Evolutionary conservation across 2,113 vertebrate genomes (phyloP).

Genomic region (Albula glossodonta): DNA sequence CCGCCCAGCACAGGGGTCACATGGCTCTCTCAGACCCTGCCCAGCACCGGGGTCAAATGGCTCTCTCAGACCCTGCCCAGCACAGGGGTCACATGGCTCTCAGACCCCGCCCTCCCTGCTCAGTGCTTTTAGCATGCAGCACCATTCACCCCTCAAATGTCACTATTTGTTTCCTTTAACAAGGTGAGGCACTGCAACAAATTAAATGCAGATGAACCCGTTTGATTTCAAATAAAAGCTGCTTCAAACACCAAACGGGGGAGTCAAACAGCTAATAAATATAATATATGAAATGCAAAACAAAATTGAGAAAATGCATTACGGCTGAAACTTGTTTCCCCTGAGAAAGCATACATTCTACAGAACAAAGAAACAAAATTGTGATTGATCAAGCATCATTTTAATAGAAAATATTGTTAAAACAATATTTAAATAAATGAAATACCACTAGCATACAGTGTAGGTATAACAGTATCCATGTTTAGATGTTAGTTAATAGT

Average conservation of each 20-base stretch:
- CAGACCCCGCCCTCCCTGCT: slow-evolving; percentile 40
- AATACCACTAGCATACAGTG: no score
- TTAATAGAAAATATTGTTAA: background rate
- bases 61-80: no score
- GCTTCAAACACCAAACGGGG: slow-evolving; percentile 34
- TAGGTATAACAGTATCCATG: no score
- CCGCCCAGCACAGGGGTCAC: no score
- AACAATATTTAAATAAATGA: background rate
- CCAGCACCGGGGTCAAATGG: no score
- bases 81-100: no score
- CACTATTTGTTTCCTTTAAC: slow-evolving; percentile 58
- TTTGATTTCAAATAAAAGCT: slow-evolving; percentile 48
- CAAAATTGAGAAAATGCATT: background rate
- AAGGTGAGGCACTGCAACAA: slow-evolving; percentile 52
- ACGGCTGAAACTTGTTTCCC: background rate
- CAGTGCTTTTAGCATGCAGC: slow-evolving; percentile 50
- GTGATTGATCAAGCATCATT: background rate
- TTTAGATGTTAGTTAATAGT: no score
- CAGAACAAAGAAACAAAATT: background rate
- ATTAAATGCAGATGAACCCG: slow-evolving; percentile 52
- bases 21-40: no score
- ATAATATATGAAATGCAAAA: background rate
- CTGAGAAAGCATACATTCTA: background rate
- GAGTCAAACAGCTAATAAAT: background rate
- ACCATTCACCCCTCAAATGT: slow-evolving; percentile 63